phyloP scores from a whole-genome alignment of 2,113 vertebrate genomes.

The Gambusia affinis region DNA sequence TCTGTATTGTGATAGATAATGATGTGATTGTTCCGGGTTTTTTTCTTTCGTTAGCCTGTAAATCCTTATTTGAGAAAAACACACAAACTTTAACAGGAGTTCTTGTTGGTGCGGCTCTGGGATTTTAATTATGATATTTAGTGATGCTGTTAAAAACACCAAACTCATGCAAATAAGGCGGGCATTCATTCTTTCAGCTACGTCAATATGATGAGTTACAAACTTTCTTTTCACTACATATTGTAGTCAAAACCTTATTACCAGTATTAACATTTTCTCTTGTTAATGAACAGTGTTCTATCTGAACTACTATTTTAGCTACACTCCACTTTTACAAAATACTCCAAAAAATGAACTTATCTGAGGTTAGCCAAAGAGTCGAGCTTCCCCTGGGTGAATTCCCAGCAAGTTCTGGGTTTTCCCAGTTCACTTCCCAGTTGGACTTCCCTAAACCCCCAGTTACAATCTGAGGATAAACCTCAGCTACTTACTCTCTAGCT shows the following conservation, averaged over 20 bases:
- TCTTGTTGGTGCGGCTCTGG: not conserved
- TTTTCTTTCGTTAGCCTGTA: constrained; percentile 44
- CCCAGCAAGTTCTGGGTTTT: not conserved
- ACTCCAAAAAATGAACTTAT: too few relatives aligned
- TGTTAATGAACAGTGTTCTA: not conserved
- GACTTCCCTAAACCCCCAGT: not conserved
- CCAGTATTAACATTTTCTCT: not conserved
- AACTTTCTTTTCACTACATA: not conserved
- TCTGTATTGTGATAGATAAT: constrained; percentile 34
- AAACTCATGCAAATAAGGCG: too few relatives aligned
- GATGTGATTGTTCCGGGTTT: constrained; percentile 42
- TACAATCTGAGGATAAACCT: too few relatives aligned
- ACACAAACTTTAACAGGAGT: constrained; percentile 8
- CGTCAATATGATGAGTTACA: not conserved
- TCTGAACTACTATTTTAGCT: not conserved
- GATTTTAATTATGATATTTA: not conserved
- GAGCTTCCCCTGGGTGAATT: too few relatives aligned
- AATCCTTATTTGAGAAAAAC: constrained; percentile 46
- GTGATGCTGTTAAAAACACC: not conserved
- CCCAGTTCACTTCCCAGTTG: not conserved
- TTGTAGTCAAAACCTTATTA: not conserved
- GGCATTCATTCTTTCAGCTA: not conserved
- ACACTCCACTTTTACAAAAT: not conserved
- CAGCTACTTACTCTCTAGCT: too few relatives aligned
- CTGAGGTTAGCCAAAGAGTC: too few relatives aligned